Evolutionary conservation across 2,888 invertebrate species (phyloP), one percentile per base, ranked within the genome.

Genomic region (Nysson spinosus): DNA sequence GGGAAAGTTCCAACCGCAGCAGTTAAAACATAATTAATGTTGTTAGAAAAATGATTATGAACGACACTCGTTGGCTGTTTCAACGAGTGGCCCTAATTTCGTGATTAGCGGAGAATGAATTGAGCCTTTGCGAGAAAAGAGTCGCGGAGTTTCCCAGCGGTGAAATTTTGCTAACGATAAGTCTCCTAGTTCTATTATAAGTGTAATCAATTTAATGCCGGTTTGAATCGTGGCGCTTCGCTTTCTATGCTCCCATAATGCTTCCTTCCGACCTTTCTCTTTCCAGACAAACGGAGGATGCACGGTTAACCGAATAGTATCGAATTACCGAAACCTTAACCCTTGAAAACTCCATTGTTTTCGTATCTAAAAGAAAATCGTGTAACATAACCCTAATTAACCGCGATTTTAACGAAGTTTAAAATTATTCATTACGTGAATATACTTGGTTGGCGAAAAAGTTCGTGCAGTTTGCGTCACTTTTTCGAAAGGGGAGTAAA

Each of bases 231-330:
- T 17, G 16, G 16, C 9, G 50, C 50, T 26, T 54, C 42, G 44
- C 60, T 60, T 67, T 60, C 55, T 60, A 58, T 54, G 20, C 28
- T 12, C 16, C 14, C 20, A 9, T 30, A 26, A 44, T 24, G 11
- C 14, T 50, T n/a, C n/a, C n/a, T n/a, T 4, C 7, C 26, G 2
- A 54, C 46, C 35, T 58, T 64, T 65, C 37, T 57, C 43, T 17
- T 49, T 6, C 7, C 35, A 22, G 14, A 47, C 37, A 16, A 32
- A 28, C 20, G 17, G 46, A 40, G 32, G 19, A 32, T n/a, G 16
- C 17, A 12, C 24, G n/a, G 22, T n/a, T 4, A 9, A 52, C 4
- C 5, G 14, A 16, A 11, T 6, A n/a, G 2, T 12, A 22, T 20
- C 16, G 24, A 9, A 9, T 6, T 16, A 24, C 24, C 6, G 14